These are phyloP conservation scores for Lagorchestes hirsutus DNA, from an alignment of 2,797 vertebrate genomes.

Conservation along the genomic window DNA sequence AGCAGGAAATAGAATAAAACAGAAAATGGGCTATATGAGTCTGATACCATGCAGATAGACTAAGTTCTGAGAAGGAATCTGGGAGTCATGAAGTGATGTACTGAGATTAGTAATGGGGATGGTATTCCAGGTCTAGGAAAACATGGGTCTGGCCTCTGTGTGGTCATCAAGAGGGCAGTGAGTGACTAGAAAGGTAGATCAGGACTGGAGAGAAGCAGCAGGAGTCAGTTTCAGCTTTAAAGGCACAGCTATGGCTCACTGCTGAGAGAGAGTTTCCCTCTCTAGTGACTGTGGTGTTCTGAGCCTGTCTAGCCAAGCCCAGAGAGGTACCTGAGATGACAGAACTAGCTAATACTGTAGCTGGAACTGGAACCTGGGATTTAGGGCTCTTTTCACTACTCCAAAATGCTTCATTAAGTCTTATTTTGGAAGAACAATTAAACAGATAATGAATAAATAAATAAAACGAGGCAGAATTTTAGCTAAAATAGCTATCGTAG, in stretches of 20 bases:
- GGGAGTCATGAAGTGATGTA: not conserved
- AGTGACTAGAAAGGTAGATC: not conserved
- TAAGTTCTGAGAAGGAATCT: not conserved
- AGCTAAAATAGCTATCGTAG: not conserved
- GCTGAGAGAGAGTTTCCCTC: not conserved
- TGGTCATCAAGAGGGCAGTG: not conserved
- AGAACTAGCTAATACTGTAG: not conserved
- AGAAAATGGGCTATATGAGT: not conserved
- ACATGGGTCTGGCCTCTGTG: not conserved
- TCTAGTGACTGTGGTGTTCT: not conserved
- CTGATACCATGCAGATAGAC: not conserved
- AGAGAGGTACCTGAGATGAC: not conserved
- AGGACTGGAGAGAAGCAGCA: not conserved
- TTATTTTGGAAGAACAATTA: not conserved
- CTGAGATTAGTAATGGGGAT: not conserved
- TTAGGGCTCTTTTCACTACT: not conserved
- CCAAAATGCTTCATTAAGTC: not conserved
- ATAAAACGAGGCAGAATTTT: not conserved
- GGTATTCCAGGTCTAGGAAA: not conserved
- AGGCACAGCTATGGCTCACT: not conserved
- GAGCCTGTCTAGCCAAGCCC: not conserved
- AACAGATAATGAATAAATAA: not conserved
- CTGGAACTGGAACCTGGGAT: not conserved
- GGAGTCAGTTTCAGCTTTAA: not conserved
- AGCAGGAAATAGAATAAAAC: not conserved